Evolutionary conservation across 2,113 vertebrate genomes (phyloP).

Genomic region (Malurus melanocephalus): DNA sequence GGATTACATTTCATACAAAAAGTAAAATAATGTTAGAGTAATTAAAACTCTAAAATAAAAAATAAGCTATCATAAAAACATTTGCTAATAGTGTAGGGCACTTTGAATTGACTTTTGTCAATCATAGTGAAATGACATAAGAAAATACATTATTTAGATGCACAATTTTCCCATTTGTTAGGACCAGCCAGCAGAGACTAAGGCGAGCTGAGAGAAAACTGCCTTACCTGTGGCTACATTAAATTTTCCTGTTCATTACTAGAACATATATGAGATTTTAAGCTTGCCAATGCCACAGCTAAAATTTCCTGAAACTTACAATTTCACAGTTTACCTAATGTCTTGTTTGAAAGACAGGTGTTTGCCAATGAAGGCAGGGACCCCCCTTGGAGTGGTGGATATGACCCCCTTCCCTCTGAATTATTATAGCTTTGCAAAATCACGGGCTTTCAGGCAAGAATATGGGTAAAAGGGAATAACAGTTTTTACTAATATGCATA

Average conservation of each 20-base stretch:
- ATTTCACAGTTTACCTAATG: neutral
- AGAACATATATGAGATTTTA: neutral
- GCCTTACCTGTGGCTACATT: neutral
- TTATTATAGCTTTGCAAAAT: too few species aligned
- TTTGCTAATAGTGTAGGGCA: neutral
- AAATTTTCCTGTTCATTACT: neutral
- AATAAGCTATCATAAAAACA: neutral
- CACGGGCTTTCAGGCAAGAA: too few species aligned
- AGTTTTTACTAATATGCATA: too few species aligned
- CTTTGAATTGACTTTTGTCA: neutral
- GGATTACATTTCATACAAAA: neutral
- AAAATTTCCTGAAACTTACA: neutral
- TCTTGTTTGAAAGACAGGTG: too few species aligned
- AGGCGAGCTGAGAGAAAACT: neutral
- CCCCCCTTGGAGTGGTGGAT: too few species aligned
- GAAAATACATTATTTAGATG: neutral
- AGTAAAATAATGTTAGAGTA: neutral
- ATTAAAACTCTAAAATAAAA: neutral
- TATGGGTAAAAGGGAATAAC: too few species aligned
- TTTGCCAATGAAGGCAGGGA: too few species aligned
- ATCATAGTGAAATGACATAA: neutral
- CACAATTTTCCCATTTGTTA: neutral
- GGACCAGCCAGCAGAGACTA: rapidly evolving
- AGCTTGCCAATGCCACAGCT: neutral
- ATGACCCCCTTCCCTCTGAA: too few species aligned